Percentiles rank a stretch among this genome's conserved stretches.
Conservation (phyloP, 1,140 invertebrate species). For the Lithobius niger region DNA sequence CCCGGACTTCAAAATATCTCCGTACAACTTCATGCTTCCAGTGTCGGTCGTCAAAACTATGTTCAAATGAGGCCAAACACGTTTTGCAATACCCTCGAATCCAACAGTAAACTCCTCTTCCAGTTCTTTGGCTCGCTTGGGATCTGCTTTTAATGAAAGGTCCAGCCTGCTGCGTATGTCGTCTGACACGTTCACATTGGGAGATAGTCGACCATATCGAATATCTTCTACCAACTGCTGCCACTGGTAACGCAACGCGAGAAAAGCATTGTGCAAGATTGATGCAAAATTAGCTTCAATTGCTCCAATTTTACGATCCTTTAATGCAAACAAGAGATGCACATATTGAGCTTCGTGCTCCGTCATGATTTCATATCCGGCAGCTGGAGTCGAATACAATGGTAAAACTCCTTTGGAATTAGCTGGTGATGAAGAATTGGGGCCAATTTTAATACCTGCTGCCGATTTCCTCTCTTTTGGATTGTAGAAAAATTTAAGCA, state of each 20-base stretch:
- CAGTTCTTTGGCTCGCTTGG: conserved; percentile 25
- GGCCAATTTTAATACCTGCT: conserved; percentile 25
- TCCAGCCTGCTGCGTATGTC: conserved; percentile 23
- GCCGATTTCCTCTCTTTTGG: conserved; percentile 24
- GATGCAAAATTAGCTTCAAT: conserved; percentile 32
- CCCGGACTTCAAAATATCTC: conserved; percentile 18
- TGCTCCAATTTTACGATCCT: conserved; percentile 27
- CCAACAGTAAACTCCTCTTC: conserved; percentile 19
- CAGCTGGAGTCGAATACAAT: conserved; percentile 25
- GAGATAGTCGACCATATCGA: conserved; percentile 22
- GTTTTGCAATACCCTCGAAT: conserved; percentile 20
- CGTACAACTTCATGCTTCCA: conserved; percentile 29
- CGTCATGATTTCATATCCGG: conserved; percentile 21
- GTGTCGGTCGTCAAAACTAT: conserved; percentile 26
- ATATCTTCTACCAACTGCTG: conserved; percentile 24
- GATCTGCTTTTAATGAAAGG: conserved; percentile 23
- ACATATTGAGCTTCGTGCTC: conserved; percentile 30
- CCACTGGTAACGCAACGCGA: conserved; percentile 22
- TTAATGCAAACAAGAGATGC: conserved; percentile 29
- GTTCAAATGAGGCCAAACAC: conserved; percentile 28
- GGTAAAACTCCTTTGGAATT: conserved; percentile 26
- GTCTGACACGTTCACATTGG: conserved; percentile 22
- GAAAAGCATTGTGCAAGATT: conserved; percentile 25
- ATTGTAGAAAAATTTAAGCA: conserved; percentile 29
- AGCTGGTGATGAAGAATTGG: conserved; percentile 28